Percentiles rank a stretch among this genome's conserved stretches.
These are phyloP conservation scores for Apodemia mormo DNA, from an alignment of 2,888 invertebrate genomes.

Conservation along the genomic window DNA sequence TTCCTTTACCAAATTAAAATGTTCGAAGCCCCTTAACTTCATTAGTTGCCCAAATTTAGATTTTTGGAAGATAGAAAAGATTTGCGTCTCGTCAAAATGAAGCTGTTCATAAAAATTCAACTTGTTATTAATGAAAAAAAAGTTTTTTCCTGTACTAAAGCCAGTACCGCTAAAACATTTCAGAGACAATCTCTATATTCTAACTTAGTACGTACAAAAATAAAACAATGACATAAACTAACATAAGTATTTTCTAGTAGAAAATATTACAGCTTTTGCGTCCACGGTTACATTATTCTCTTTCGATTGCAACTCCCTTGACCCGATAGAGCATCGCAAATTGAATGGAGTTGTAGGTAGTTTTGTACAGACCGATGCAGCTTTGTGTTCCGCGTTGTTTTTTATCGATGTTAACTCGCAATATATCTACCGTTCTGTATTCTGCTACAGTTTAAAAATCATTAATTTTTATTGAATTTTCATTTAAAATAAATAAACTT, in stretches of 20 bases:
- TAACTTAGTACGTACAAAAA: background rate
- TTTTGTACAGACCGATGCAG: conserved; percentile 46
- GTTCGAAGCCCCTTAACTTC: no score
- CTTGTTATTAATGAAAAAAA: no score
- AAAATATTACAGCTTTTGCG: conserved; percentile 8
- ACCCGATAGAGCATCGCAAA: conserved; percentile 54
- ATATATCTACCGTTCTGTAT: background rate
- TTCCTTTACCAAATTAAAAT: no score
- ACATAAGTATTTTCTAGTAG: conserved; percentile 1
- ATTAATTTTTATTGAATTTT: background rate
- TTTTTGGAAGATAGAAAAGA: no score
- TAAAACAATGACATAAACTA: background rate
- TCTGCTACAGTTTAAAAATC: background rate
- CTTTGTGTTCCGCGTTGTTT: conserved; percentile 43
- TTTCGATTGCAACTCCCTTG: conserved; percentile 15
- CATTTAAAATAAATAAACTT: background rate
- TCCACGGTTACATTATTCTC: conserved; percentile 3
- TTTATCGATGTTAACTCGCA: conserved; percentile 7
- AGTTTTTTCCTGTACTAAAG: no score
- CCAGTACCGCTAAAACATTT: no score
- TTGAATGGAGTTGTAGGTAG: conserved; percentile 58
- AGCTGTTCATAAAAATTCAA: no score
- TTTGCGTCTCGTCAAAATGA: no score
- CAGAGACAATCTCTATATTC: background rate
- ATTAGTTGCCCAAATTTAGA: no score